Evolutionary conservation across 2,888 invertebrate species (phyloP).

Genomic region (Pimpla rufipes): DNA sequence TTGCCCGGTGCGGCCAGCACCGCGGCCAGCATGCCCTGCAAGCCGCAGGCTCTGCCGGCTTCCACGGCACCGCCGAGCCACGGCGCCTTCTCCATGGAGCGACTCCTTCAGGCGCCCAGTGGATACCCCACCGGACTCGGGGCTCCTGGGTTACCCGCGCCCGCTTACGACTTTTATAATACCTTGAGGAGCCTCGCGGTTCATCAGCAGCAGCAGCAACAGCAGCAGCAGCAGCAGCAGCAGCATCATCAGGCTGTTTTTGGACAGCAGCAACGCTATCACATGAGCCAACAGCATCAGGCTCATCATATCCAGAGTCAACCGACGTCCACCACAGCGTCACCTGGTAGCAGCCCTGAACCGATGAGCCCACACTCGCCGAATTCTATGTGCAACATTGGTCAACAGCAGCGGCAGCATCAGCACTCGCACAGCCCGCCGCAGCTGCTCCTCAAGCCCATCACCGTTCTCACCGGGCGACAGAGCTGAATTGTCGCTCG

Average conservation of each 20-base stretch:
- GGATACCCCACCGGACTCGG: conserved; percentile 72
- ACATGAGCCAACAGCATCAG: conserved; percentile 72
- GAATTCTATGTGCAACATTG: conserved; percentile 85
- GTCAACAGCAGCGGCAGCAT: conserved; percentile 80
- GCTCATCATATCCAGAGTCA: conserved; percentile 74
- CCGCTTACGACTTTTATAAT: conserved; percentile 86
- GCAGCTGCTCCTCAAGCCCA: conserved; percentile 83
- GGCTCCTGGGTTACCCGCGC: conserved; percentile 74
- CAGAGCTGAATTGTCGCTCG: conserved; percentile 80
- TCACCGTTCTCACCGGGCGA: conserved; percentile 82
- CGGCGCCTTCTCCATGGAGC: conserved; percentile 86
- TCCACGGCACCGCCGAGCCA: conserved; percentile 85
- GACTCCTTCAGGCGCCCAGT: conserved; percentile 82
- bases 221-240: conserved; percentile 74
- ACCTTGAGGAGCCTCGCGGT: conserved; percentile 85
- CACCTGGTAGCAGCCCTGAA: conserved; percentile 86
- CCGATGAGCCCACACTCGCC: conserved; percentile 85
- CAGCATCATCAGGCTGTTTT: conserved; percentile 76
- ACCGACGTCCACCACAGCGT: conserved; percentile 80
- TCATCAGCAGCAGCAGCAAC: conserved; percentile 84
- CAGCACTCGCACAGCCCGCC: conserved; percentile 81
- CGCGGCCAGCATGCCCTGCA: conserved; percentile 80
- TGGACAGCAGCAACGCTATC: conserved; percentile 72
- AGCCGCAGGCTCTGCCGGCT: conserved; percentile 84
- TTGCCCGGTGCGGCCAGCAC: conserved; percentile 76